phyloP scores from a whole-genome alignment of 2,113 vertebrate genomes.

The Riparia riparia region DNA sequence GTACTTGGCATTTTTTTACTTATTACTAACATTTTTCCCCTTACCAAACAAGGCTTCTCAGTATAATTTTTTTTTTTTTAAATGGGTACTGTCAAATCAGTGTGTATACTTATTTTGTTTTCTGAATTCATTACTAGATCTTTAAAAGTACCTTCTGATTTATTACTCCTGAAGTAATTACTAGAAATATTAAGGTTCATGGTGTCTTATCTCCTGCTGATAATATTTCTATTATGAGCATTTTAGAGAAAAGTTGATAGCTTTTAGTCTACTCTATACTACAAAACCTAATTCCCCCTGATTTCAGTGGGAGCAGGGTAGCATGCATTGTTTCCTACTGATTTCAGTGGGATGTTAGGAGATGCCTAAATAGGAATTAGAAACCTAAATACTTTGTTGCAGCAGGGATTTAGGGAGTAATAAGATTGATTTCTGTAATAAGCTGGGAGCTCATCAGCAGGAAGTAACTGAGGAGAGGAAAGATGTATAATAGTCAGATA shows the following conservation, averaged over 20 bases:
- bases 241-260: background rate
- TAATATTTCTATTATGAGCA: background rate
- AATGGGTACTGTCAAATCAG: background rate
- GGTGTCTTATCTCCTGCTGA: background rate
- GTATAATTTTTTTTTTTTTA: background rate
- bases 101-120: background rate
- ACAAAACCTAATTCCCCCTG: background rate
- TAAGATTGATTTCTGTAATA: slow-evolving; percentile 25
- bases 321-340: background rate
- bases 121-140: background rate
- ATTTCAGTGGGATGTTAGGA: background rate
- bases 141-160: background rate
- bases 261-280: background rate
- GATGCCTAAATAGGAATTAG: slow-evolving; percentile 1
- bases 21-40: background rate
- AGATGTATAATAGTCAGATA: background rate
- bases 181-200: background rate
- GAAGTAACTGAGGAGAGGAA: background rate
- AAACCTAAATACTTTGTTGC: slow-evolving; percentile 18
- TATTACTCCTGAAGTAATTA: background rate
- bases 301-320: background rate
- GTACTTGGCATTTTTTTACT: background rate
- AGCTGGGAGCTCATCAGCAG: slow-evolving; percentile 2
- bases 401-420: background rate
- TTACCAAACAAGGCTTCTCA: background rate